Evolutionary conservation across 2,113 vertebrate species (phyloP).

Genomic region (Sphaerodactylus townsendi): DNA sequence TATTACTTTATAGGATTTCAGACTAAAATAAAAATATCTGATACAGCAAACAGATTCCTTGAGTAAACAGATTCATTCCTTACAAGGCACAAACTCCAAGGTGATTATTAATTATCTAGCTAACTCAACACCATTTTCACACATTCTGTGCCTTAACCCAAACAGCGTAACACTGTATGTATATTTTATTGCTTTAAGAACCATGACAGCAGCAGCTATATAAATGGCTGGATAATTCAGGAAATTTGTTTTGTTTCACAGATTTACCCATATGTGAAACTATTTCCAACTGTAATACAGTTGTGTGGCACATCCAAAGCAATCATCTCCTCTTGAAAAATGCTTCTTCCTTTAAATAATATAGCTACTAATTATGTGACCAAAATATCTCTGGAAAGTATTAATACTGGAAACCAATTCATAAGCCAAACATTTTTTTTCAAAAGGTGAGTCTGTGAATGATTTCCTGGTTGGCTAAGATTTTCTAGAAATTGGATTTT

Average conservation of each 20-base stretch:
- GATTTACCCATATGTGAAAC: slow-evolving; percentile 57
- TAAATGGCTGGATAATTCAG: slow-evolving; percentile 60
- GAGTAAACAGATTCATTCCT: not conserved
- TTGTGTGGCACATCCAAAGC: not conserved
- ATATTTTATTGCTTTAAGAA: slow-evolving; percentile 53
- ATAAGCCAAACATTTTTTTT: not conserved
- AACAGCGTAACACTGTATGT: slow-evolving; percentile 50
- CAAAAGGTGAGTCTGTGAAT: not conserved
- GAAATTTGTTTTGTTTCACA: slow-evolving; percentile 57
- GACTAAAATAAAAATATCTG: slow-evolving; percentile 23
- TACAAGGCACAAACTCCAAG: not conserved
- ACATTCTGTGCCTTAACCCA: slow-evolving; percentile 57
- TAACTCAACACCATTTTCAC: slow-evolving; percentile 48
- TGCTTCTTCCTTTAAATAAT: not conserved
- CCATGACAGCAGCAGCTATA: slow-evolving; percentile 54
- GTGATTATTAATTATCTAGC: slow-evolving; percentile 60
- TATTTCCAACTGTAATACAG: slow-evolving; percentile 41
- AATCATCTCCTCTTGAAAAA: not conserved
- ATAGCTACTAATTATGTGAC: accelerated
- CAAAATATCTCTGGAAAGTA: not conserved
- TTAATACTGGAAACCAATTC: not conserved
- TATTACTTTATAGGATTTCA: not conserved
- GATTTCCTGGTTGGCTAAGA: not conserved
- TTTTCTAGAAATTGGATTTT: not conserved
- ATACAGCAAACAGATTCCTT: not conserved